Conservation (phyloP, 2,797 vertebrate species). For the Pangasius larnaudii region DNA sequence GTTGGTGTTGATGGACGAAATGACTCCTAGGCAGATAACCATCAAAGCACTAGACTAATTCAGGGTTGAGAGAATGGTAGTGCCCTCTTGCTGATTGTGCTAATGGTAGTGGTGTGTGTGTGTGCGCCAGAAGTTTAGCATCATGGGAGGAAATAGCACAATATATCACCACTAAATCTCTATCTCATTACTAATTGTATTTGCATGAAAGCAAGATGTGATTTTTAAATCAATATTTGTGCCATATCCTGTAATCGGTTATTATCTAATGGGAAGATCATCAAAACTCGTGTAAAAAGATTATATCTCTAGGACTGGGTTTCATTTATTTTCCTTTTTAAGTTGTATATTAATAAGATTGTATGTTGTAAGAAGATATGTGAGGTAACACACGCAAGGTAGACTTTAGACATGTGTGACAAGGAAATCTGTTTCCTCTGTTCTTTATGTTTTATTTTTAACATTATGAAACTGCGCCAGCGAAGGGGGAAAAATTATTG, state of each 20-base stretch:
- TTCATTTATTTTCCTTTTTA: too few relatives aligned
- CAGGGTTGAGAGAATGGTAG: not conserved
- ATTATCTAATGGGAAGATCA: not conserved
- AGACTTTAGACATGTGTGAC: too few relatives aligned
- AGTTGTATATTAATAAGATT: too few relatives aligned
- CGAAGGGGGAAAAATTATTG: not conserved
- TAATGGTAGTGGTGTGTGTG: not conserved
- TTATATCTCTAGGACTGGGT: too few relatives aligned
- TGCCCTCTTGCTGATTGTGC: not conserved
- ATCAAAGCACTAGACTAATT: not conserved
- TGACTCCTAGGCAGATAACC: not conserved
- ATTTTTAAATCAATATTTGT: not conserved
- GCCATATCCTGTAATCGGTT: not conserved
- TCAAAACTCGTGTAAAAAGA: too few relatives aligned
- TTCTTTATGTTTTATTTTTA: too few relatives aligned
- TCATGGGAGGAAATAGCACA: not conserved
- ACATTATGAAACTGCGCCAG: too few relatives aligned
- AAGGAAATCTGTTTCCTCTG: too few relatives aligned
- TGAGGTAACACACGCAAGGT: too few relatives aligned
- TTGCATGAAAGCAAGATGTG: not conserved
- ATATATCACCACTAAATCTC: not conserved
- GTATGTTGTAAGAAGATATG: too few relatives aligned
- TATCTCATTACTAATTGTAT: not conserved
- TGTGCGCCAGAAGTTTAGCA: too few relatives aligned
- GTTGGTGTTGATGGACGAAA: not conserved